These are phyloP conservation scores for Dendrolimus pini DNA, from an alignment of 2,888 invertebrate genomes.

Conservation along the genomic window DNA sequence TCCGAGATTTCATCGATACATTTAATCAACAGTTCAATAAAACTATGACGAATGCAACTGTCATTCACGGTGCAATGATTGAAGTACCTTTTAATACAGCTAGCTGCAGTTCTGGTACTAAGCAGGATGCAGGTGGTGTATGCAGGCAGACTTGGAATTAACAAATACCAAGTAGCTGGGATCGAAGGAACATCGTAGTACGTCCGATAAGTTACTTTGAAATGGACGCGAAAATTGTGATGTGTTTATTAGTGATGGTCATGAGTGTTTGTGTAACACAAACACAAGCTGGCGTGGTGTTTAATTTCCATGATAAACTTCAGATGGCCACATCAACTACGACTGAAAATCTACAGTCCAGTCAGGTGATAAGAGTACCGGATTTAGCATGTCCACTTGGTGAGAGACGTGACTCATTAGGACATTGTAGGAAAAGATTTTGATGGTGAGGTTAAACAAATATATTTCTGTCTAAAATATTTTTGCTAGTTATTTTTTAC, in stretches of 20 bases:
- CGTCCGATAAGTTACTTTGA: conserved; percentile 23
- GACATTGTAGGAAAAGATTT: conserved; percentile 41
- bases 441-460: conserved; percentile 19
- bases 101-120: conserved; percentile 28
- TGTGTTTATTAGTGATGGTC: conserved; percentile 26
- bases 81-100: conserved; percentile 45
- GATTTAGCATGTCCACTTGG: conserved; percentile 38
- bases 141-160: conserved; percentile 7
- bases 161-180: not conserved
- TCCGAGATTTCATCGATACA: conserved; percentile 40
- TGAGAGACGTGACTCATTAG: conserved; percentile 36
- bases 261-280: conserved; percentile 10
- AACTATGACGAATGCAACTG: conserved; percentile 7
- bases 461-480: no score
- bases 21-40: conserved; percentile 4
- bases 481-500: no score
- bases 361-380: conserved; percentile 53
- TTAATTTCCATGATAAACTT: conserved; percentile 44
- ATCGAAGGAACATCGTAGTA: conserved; percentile 28
- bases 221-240: conserved; percentile 46
- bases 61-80: conserved; percentile 36
- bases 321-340: conserved; percentile 23
- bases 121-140: conserved; percentile 29
- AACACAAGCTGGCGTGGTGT: conserved; percentile 24
- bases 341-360: conserved; percentile 20